These are phyloP conservation scores for Meles meles DNA, from an alignment of 2,113 vertebrate genomes.

Conservation along the genomic window DNA sequence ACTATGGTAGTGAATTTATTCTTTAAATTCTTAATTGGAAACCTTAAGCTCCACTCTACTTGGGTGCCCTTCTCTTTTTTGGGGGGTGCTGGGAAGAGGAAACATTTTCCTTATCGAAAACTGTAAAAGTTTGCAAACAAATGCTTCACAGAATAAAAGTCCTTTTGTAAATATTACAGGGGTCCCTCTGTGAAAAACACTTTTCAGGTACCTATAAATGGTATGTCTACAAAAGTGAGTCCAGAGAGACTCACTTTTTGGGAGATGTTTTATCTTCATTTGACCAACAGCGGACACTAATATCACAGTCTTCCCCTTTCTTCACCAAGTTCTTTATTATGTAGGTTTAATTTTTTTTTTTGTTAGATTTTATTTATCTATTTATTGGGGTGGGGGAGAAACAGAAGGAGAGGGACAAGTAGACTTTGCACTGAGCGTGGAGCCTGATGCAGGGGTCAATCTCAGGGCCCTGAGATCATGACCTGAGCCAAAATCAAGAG, in stretches of 20 bases:
- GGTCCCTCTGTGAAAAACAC: background rate
- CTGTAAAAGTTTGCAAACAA: background rate
- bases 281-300: background rate
- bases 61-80: background rate
- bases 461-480: background rate
- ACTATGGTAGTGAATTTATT: background rate
- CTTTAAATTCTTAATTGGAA: background rate
- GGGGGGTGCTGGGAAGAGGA: background rate
- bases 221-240: background rate
- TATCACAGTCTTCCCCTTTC: background rate
- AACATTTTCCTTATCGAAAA: background rate
- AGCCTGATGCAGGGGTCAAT: background rate
- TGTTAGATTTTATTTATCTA: background rate
- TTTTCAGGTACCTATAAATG: background rate
- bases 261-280: background rate
- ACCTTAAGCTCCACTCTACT: background rate
- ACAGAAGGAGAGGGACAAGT: background rate
- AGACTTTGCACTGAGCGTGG: background rate
- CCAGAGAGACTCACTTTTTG: background rate
- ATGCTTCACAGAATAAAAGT: background rate
- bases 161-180: background rate
- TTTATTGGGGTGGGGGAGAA: background rate
- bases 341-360: slow-evolving; percentile 5
- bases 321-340: slow-evolving; percentile 9
- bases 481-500: background rate